Conservation (phyloP, 2,113 vertebrate genomes). For the Sceloporus tristichus region DNA sequence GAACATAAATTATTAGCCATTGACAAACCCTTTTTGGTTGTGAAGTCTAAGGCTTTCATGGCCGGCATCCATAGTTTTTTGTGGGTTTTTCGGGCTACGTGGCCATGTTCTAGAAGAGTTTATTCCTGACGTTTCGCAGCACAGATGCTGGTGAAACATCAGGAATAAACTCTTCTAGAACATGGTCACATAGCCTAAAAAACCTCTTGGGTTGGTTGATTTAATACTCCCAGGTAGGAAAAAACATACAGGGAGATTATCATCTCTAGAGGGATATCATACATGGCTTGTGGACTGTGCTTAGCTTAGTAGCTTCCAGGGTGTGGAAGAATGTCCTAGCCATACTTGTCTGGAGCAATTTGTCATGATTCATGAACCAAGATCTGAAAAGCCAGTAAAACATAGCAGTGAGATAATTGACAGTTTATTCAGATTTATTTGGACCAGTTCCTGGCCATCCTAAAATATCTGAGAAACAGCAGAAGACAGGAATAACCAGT, state of each 20-base stretch:
- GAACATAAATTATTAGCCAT: background rate
- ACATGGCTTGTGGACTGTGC: no score
- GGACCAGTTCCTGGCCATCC: background rate
- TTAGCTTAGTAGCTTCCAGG: background rate
- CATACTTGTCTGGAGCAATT: background rate
- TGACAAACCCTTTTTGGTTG: background rate
- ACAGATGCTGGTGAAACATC: no score
- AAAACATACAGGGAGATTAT: background rate
- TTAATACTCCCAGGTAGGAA: background rate
- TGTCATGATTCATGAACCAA: no score
- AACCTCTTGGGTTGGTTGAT: background rate
- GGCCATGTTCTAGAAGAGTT: no score
- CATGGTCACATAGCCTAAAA: background rate
- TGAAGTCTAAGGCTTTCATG: no score
- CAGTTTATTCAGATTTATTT: no score
- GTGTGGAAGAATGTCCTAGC: background rate
- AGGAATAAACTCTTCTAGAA: no score
- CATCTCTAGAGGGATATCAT: background rate
- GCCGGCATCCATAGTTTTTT: no score
- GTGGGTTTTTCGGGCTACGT: no score
- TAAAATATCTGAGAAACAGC: rapidly evolving
- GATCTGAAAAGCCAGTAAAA: no score
- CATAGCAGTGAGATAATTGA: no score
- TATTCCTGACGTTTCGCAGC: no score
- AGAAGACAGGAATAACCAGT: conserved; percentile 42